Conservation (phyloP, 2,113 vertebrate species). For the Glareola pratincola region DNA sequence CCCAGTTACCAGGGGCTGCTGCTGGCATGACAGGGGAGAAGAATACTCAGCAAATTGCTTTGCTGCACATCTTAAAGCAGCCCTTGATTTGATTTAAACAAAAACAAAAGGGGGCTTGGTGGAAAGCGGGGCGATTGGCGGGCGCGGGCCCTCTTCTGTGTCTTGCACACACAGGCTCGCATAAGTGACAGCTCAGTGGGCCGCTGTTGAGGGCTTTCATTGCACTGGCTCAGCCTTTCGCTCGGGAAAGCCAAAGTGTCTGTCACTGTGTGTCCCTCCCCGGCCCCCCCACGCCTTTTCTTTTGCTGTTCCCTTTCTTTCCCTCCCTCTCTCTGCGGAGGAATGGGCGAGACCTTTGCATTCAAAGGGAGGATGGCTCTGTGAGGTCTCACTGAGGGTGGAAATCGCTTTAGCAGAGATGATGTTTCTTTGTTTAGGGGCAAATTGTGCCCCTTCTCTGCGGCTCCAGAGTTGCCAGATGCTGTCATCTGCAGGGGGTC, state of each 20-base stretch:
- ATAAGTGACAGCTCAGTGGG: conserved; percentile 66
- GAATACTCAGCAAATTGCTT: conserved; percentile 65
- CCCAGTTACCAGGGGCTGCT: conserved; percentile 63
- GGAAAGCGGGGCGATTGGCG: conserved; percentile 57
- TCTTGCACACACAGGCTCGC: conserved; percentile 19
- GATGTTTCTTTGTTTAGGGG: conserved; percentile 68
- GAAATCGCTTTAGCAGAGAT: conserved; percentile 63
- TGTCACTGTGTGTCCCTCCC: conserved; percentile 34
- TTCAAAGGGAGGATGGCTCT: conserved; percentile 68
- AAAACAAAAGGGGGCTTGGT: conserved; percentile 67
- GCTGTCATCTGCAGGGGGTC: conserved; percentile 40
- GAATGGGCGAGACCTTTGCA: conserved; percentile 68
- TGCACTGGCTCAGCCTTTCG: conserved; percentile 57
- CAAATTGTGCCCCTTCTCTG: conserved; percentile 37
- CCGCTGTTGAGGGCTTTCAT: conserved; percentile 51
- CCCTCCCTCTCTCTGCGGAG: conserved; percentile 47
- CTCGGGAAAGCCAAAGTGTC: conserved; percentile 60
- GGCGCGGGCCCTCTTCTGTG: conserved; percentile 38
- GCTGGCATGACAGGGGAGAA: conserved; percentile 38
- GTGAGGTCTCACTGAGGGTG: conserved; percentile 66
- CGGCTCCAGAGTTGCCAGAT: conserved; percentile 28
- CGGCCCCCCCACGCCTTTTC: background rate
- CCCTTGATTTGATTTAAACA: conserved; percentile 68
- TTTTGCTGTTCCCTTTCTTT: conserved; percentile 54
- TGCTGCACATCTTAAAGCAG: conserved; percentile 51